Base-by-base conservation (phyloP, 1,140 invertebrate species). In the Drosophila malerkotliana region DNA sequence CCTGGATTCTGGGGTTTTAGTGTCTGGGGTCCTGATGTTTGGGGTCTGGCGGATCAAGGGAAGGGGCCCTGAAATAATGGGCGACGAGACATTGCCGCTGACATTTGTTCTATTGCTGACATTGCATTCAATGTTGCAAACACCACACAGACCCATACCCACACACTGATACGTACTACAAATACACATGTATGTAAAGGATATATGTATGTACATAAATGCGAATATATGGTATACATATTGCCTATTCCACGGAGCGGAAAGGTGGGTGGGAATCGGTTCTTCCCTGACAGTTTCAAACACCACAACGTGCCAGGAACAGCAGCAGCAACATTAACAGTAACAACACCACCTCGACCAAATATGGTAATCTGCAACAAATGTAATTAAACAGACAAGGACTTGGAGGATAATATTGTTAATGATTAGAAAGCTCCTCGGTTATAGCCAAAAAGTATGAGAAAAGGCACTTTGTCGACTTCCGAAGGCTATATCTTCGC, bases 31-130 rank as follows among this genome's bases (percentile, higher is more conserved):
- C 15, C 15, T 24, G 44, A 10, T 6, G 15, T 44, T 15, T 44
- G 49, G 49, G 26, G 18, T 57, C 5, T 26, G 54, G 54, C 54
- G 7, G 24, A 53, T 18, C 15, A 28, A 34, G 58, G 58, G 24
- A 26, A 28, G 41, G 41, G 63, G 41, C 47, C 47, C 51, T 41
- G 61, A 75, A 82, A 82, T 82, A 78, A 83, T 83, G 69, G 72
- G 58, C 64, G 79, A 60, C 67, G 67, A 69, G 78, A 61, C 77
- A 81, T 59, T 68, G 79, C 49, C 58, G 66, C 72, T 79, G 79
- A 83, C 75, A 83, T 83, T 83, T 79, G 72, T 84, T 56, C 60
- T 77, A 72, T 84, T 73, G 76, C 79, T 83, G 79, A 82, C 74
- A 69, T 60, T 68, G 62, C 56, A 63, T 61, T 79, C 55, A 72